phyloP scores from a whole-genome alignment of 2,888 invertebrate genomes.

The Aplocera efformata region DNA sequence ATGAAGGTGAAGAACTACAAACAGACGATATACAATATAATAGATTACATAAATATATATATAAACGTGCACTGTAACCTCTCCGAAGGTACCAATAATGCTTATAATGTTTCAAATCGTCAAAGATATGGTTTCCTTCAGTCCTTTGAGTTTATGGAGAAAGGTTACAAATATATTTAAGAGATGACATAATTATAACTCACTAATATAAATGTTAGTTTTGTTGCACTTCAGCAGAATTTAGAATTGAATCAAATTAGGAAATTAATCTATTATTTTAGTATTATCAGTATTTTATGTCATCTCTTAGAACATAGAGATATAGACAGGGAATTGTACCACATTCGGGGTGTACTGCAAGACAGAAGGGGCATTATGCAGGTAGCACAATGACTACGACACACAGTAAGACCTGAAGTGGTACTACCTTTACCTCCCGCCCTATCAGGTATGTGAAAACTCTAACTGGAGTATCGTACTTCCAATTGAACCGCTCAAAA shows the following conservation, averaged over 20 bases:
- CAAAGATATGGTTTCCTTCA: conserved; percentile 3
- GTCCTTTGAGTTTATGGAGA: conserved; percentile 2
- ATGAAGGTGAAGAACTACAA: conserved; percentile 43
- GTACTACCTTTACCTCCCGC: conserved; percentile 86
- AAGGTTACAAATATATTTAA: conserved; percentile 12
- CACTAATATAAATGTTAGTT: no score
- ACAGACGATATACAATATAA: conserved; percentile 14
- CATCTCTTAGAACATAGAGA: conserved; percentile 20
- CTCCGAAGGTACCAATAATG: conserved; percentile 6
- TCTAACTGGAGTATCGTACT: conserved; percentile 90
- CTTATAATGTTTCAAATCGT: conserved; percentile 5
- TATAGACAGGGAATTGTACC: conserved; percentile 60
- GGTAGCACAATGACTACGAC: conserved; percentile 78
- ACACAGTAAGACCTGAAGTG: conserved; percentile 79
- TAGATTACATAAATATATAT: conserved; percentile 11
- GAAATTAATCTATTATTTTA: no score
- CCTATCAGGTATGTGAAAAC: conserved; percentile 99
- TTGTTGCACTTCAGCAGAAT: no score
- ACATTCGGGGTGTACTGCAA: conserved; percentile 76
- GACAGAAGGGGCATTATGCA: conserved; percentile 72
- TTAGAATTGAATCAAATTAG: no score
- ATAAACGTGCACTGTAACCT: conserved; percentile 13
- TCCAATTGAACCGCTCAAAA: conserved; percentile 95
- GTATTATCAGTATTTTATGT: conserved; percentile 10
- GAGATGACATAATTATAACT: conserved; percentile 8